phyloP scores from a whole-genome alignment of 2,797 vertebrate species.

The Morelia viridis region DNA sequence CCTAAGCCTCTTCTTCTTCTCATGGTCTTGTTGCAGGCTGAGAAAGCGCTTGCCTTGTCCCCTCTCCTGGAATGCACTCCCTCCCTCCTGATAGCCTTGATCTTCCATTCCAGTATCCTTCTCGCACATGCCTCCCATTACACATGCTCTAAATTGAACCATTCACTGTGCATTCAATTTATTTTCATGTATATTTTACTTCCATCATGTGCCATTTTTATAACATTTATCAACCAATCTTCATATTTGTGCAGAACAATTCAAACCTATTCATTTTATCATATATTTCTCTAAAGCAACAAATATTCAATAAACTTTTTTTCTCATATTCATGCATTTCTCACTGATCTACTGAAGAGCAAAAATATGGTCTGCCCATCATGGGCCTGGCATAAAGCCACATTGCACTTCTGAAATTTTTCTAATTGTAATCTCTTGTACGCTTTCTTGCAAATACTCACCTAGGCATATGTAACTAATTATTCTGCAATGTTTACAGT shows the following conservation, averaged over 20 bases:
- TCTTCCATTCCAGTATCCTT: too few relatives aligned
- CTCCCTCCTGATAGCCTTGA: too few relatives aligned
- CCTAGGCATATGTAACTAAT: not conserved
- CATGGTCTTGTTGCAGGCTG: too few relatives aligned
- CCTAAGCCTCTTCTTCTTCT: too few relatives aligned
- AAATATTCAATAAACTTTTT: not conserved
- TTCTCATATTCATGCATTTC: not conserved
- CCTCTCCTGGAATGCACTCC: too few relatives aligned
- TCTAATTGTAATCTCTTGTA: not conserved
- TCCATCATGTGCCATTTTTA: not conserved
- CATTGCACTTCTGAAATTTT: not conserved
- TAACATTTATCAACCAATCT: not conserved
- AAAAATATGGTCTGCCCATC: not conserved
- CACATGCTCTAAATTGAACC: too few relatives aligned
- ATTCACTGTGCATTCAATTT: not conserved
- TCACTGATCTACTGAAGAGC: not conserved
- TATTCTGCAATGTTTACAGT: not conserved
- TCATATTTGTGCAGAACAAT: not conserved
- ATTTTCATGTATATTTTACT: not conserved
- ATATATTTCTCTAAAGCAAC: not conserved
- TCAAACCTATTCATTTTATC: not conserved
- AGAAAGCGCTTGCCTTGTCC: too few relatives aligned
- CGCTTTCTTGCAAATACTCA: not conserved
- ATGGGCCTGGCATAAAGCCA: not conserved
- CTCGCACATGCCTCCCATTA: too few relatives aligned